Evolutionary conservation across 2,797 vertebrate species (phyloP).

Genomic region (Myoxocephalus aenaeus): DNA sequence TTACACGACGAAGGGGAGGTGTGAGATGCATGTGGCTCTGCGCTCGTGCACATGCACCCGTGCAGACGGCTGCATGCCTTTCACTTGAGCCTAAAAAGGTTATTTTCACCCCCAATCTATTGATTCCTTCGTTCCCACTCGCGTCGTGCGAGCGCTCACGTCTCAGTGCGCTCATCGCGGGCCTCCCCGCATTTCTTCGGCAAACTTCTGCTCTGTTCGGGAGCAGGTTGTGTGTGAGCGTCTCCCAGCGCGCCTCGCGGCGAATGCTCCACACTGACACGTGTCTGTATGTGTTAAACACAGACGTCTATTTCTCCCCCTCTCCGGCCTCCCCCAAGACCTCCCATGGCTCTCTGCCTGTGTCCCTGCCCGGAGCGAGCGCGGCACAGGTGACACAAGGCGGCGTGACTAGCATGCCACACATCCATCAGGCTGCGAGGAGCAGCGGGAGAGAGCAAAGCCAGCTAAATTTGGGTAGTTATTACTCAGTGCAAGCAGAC

Average conservation of each 20-base stretch:
- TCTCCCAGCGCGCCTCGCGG: constrained; percentile 58
- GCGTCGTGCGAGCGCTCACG: not conserved
- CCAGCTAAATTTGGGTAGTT: constrained; percentile 66
- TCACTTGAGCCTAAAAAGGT: not conserved
- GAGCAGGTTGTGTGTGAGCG: constrained; percentile 71
- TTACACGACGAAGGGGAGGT: constrained; percentile 16
- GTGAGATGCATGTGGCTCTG: not conserved
- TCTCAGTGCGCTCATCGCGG: constrained; percentile 6
- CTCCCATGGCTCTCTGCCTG: constrained; percentile 66
- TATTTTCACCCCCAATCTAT: not conserved
- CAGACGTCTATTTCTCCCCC: constrained; percentile 72
- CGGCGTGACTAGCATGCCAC: constrained; percentile 63
- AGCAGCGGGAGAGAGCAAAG: constrained; percentile 66
- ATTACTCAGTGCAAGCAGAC: constrained; percentile 60
- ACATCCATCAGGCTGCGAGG: constrained; percentile 62
- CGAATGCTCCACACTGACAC: constrained; percentile 63
- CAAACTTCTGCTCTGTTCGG: constrained; percentile 43
- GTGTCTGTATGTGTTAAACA: constrained; percentile 77
- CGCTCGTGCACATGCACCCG: constrained; percentile 9
- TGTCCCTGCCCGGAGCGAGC: constrained; percentile 55
- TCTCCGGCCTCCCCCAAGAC: constrained; percentile 67
- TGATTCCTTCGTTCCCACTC: constrained; percentile 1
- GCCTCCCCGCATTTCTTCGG: constrained; percentile 39
- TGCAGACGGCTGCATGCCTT: constrained; percentile 16
- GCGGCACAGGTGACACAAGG: constrained; percentile 73